Evolutionary conservation across 2,113 vertebrate genomes (phyloP), one percentile per base, ranked within the genome.

Genomic region (Chionodraco myersi): DNA sequence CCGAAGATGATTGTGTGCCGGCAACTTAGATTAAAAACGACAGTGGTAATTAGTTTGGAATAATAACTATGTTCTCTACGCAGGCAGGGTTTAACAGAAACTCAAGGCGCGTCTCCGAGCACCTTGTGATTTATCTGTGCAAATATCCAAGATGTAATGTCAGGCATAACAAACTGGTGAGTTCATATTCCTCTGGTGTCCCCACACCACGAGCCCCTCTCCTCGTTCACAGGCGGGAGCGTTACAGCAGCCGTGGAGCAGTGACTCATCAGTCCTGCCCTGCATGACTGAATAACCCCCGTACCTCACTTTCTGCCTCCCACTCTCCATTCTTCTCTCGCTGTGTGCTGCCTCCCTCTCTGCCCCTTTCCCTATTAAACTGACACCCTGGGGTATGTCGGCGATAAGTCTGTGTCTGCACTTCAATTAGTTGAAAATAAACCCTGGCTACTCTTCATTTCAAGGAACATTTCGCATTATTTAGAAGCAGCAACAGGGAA

Each of bases 201-300:
- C 54, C 10, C 36, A 79, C 44, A 77, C 23, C 26, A 62, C 23
- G 72, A 70, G 84, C 51, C 3, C 14, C 16, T 63, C 58, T 73
- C 53, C 57, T 59, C 48, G 82, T n/a, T 77, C 79, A 61, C 70
- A 78, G 80, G 54, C 81, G 77, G 87, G 52, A 58, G 75, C 30
- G 83, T 79, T 36, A 72, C 44, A 71, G 74, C 63, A 82, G 52
- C 30, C 71, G 7, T 78, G 80, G 48, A 62, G 23, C 82, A 77
- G 67, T 87, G 86, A 90, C 73, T 91, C 86, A 92, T 84, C 86
- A 79, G 64, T 79, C 48, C 65, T 82, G 59, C 70, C 53, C 80
- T 64, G 76, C 30, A 83, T 53, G 45, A 16, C 72, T 79, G 72
- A 88, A 86, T 70, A 65, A 84, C 68, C 44, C 23, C 53, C 47